These are phyloP conservation scores for Apodemia mormo DNA, from an alignment of 2,888 invertebrate species.

Conservation along the genomic window DNA sequence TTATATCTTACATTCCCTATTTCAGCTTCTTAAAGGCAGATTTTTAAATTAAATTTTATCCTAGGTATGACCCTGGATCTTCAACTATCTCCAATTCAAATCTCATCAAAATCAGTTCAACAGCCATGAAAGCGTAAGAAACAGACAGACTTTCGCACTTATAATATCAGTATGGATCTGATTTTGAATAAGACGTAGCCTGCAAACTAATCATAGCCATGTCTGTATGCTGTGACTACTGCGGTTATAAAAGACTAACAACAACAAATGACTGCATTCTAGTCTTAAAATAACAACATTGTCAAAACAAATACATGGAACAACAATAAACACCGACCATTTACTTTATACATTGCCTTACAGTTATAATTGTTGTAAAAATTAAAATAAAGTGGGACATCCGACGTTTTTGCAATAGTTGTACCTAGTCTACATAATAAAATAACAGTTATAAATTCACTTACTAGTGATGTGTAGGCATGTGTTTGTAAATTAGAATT, in stretches of 20 bases:
- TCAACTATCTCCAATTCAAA: too few relatives aligned
- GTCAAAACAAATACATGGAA: conserved; percentile 7
- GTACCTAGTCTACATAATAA: not conserved
- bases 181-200: not conserved
- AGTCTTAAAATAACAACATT: conserved; percentile 14
- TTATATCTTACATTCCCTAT: too few relatives aligned
- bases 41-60: too few relatives aligned
- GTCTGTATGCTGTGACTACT: conserved; percentile 1
- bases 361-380: not conserved
- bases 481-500: not conserved
- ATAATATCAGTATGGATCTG: too few relatives aligned
- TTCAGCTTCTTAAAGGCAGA: too few relatives aligned
- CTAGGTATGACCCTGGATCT: too few relatives aligned
- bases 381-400: not conserved
- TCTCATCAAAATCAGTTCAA: too few relatives aligned
- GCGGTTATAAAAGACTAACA: not conserved
- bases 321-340: not conserved
- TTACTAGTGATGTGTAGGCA: not conserved
- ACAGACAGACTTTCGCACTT: too few relatives aligned
- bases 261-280: conserved; percentile 18
- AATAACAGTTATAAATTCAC: conserved; percentile 2
- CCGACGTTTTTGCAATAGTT: not conserved
- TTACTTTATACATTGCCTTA: not conserved
- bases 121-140: too few relatives aligned
- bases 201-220: not conserved